phyloP scores from a whole-genome alignment of 92 coral and sea anemone genomes.

The Phenganax stokvisi region DNA sequence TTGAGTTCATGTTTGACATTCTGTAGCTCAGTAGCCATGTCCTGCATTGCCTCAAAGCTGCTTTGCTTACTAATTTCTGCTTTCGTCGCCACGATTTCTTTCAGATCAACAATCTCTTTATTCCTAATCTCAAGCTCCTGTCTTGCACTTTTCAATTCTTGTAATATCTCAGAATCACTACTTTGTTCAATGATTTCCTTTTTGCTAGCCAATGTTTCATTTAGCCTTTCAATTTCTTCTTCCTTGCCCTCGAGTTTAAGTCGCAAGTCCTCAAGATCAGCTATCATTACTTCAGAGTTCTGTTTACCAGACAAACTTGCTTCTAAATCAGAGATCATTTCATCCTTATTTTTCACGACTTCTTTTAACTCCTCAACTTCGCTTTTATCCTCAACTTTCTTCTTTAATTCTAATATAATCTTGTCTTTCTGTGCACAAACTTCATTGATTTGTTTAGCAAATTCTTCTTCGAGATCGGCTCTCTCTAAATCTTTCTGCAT shows the following conservation, averaged over 20 bases:
- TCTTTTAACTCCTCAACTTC: conserved; percentile 54
- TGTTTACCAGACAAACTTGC: conserved; percentile 42
- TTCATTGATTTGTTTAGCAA: conserved; percentile 62
- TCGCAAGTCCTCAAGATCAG: neutral
- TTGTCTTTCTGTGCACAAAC: conserved; percentile 71
- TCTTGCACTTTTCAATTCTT: conserved; percentile 38
- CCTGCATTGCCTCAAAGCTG: no score
- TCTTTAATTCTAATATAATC: conserved; percentile 69
- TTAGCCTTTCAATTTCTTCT: conserved; percentile 8
- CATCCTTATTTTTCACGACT: conserved; percentile 54
- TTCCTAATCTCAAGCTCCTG: conserved; percentile 52
- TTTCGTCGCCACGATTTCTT: conserved; percentile 42
- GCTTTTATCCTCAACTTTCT: conserved; percentile 61
- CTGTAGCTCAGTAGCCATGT: neutral
- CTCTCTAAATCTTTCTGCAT: conserved; percentile 64
- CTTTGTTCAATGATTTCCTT: neutral
- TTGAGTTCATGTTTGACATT: conserved; percentile 6
- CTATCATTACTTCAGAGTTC: neutral
- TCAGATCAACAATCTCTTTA: conserved; percentile 44
- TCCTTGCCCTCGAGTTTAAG: neutral
- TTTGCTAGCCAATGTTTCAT: neutral
- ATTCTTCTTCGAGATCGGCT: conserved; percentile 60
- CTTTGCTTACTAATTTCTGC: neutral
- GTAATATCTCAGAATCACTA: conserved; percentile 35
- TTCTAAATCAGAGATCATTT: conserved; percentile 55